Base-by-base conservation (phyloP, 2,113 vertebrate genomes). In the Tympanuchus pallidicinctus region DNA sequence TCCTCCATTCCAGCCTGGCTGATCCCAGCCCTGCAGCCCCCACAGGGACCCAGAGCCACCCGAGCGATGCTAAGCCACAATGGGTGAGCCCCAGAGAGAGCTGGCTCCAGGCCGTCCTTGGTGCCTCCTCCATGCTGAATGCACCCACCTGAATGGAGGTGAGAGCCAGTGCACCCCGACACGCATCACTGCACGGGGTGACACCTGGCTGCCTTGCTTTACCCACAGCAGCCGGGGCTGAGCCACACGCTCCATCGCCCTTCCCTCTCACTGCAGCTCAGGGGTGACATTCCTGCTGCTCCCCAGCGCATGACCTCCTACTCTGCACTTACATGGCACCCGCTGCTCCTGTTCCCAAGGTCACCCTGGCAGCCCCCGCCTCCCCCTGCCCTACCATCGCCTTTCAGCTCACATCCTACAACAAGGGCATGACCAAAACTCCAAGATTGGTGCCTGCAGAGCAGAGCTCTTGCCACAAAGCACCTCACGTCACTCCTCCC, bases 301-400 rank as follows among this genome's bases (percentile, higher is more conserved):
- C 83, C 14, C 32, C 14, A 1, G 56, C 1, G 3, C 0, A 0
- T 64, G 85, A 88, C 42, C 56, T 73, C 60, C 79, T 1, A 14
- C 25, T 71, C 52, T 9, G 52, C 52, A 28, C 45, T 2, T 50
- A 82, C 50, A 60, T 5, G 3, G 65, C 38, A 27, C 17, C 19
- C 11, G 7, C 27, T 71, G 40, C 19, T 81, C n/a, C 24, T 1
- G 10, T 70, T 32, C 50, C 42, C 82, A 86, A 91, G 69, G 90
- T 88, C 82, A 90, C 60, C 27, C 1, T 56, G 3, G 34, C 36
- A 61, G 52, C 4, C 36, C 56, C 73, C 8, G 9, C 10, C 24
- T n/a, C 6, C 36, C 1, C 61, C 64, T 1, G 0, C 0, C 67
- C 75, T 47, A 48, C 69, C 86, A 43, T 72, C 0, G 0, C 27